Evolutionary conservation across 1,140 invertebrate species (phyloP).

Genomic region (Acromyrmex heyeri): DNA sequence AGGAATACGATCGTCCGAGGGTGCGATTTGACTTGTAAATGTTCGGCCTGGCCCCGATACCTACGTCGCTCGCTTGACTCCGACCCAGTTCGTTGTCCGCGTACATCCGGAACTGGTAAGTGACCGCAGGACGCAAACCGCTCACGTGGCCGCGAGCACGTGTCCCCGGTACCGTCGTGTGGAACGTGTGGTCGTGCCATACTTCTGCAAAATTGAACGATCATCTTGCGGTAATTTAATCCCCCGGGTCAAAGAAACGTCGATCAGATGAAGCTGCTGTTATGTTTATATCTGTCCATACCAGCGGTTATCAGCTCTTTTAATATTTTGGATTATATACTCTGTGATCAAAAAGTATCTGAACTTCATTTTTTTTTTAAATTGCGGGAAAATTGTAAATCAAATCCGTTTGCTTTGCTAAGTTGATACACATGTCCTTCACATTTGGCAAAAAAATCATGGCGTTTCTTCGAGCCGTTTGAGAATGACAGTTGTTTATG

Average conservation of each 20-base stretch:
- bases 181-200: slow-evolving; percentile 92
- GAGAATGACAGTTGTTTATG: too few relatives aligned
- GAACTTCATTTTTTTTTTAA: too few relatives aligned
- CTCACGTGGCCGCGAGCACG: slow-evolving; percentile 93
- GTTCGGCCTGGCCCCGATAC: slow-evolving; percentile 70
- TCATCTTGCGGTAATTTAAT: slow-evolving; percentile 3
- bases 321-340: neutral
- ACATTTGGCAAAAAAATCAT: too few relatives aligned
- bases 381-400: too few relatives aligned
- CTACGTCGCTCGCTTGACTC: slow-evolving; percentile 94
- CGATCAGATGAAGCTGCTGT: neutral
- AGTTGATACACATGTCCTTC: too few relatives aligned
- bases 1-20: slow-evolving; percentile 15
- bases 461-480: too few relatives aligned
- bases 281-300: neutral
- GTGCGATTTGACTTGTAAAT: slow-evolving; percentile 52
- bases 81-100: slow-evolving; percentile 95
- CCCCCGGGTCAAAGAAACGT: neutral
- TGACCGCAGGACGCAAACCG: slow-evolving; percentile 94
- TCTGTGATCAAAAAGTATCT: too few relatives aligned
- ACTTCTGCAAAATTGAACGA: slow-evolving; percentile 87
- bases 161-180: slow-evolving; percentile 92
- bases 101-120: slow-evolving; percentile 96
- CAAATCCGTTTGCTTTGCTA: too few relatives aligned
- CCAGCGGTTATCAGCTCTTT: neutral